These are phyloP conservation scores for Lycocorax pyrrhopterus DNA, from an alignment of 2,113 vertebrate species.

Conservation along the genomic window DNA sequence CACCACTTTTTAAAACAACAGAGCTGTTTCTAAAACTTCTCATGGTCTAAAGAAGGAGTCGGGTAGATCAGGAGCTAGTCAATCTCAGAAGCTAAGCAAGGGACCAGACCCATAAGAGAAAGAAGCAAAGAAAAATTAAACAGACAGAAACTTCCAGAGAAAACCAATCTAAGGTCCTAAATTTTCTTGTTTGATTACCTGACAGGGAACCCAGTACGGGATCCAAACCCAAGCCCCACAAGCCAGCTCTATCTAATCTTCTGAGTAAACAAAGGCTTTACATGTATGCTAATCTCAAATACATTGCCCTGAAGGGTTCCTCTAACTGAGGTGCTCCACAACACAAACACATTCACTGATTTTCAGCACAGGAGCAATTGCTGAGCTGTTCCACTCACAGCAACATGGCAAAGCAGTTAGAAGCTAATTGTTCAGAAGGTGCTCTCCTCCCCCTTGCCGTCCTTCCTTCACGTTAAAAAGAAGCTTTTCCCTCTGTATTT, in stretches of 20 bases:
- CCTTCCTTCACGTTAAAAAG: neutral
- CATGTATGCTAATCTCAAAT: neutral
- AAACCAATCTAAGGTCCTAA: neutral
- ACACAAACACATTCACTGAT: neutral
- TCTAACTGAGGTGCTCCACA: neutral
- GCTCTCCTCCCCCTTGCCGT: neutral
- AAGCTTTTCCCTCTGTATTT: neutral
- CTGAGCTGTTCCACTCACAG: neutral
- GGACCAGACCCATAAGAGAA: neutral
- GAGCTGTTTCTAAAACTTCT: neutral
- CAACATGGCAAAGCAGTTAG: neutral
- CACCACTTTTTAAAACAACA: neutral
- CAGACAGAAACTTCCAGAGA: neutral
- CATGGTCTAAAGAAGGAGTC: neutral
- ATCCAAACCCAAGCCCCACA: neutral
- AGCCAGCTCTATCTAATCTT: neutral
- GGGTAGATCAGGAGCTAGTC: neutral
- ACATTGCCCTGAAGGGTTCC: neutral
- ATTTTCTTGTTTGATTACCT: neutral
- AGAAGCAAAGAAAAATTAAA: neutral
- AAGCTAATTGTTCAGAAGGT: neutral
- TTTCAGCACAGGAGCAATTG: neutral
- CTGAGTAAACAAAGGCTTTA: neutral
- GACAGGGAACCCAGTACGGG: neutral
- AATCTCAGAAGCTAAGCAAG: neutral